Evolutionary conservation across 2,888 invertebrate species (phyloP), one percentile per base, ranked within the genome.

Genomic region (Hyppa rectilinea): DNA sequence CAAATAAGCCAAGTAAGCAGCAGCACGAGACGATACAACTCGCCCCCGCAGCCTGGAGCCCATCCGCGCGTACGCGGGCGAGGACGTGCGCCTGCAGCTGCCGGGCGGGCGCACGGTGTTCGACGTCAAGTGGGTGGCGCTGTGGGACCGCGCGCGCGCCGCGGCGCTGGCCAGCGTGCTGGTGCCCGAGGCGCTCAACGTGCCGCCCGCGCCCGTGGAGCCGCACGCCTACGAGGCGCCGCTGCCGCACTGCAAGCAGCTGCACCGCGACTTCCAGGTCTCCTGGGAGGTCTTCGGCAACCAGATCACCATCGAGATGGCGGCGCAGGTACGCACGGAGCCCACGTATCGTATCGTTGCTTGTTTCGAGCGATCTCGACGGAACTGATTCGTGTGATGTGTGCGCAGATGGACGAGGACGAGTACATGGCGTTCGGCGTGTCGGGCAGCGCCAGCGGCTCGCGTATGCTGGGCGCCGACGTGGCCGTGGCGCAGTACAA

Each of bases 281-380:
- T 97, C 98, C 14, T 99, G 99, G 99, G 98, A 99, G 91, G 97
- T 98, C 36, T 98, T 98, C 92, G 99, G 99, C 0, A 98, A 98
- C 31, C 97, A 97, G 90, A 97, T 99, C 79, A 99, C 99, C 12
- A 96, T 99, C 67, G 97, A 98, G 91, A 93, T 99, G 17, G 97
- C 98, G 17, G 99, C 97, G 1, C 97, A 97, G 96, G 97, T 98
- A 58, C 17, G 49, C 40, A 2, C 40, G 31, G 17, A 50, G 23
- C 12, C 14, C 1, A 9, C 55, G 23, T 0, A 10, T 26, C 34
- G 29, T 12, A 10, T 6, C 4, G 14, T 4, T 12, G 20, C 9
- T 29, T 6, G 63, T 10, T n/a, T 17, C 12, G 5, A 29, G 26
- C 10, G 50, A 4, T 2, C 43, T 20, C 10, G n/a, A 0, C 71